Base-by-base conservation (phyloP, 2,888 invertebrate genomes). In the Chirona hameri region DNA sequence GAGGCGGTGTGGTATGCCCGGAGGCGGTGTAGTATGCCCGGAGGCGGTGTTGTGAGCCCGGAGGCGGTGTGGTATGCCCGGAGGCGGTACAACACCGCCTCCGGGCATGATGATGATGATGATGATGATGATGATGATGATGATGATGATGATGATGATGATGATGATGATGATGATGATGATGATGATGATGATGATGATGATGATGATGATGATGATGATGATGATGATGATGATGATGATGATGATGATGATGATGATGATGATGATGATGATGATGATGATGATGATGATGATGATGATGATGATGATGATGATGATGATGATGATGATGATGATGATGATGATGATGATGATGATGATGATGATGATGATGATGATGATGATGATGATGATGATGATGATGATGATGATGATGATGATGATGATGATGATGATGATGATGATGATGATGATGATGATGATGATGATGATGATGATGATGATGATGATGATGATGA, bases 401-500 rank as follows among this genome's bases (percentile, higher is more conserved):
- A 80, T 80, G 80, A 80, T 46, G 80, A 80, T 15, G 80, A 80
- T 80, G 80, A 80, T 80, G 80, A 80, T 80, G 80, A 80, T 80
- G 80, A 80, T 80, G 80, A 80, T 80, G 80, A 18, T 46, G 80
- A 18, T 80, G 15, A 46, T 80, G 80, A 80, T 80, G 80, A 80
- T 80, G 80, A 80, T 80, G 80, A 80, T 46, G 80, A 80, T 46
- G 80, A 80, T 46, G 80, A 80, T 80, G 80, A 80, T 12, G 14
- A 80, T 80, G 80, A 80, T 80, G 46, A 80, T 80, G 80, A 80
- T 80, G 80, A 80, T 80, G 80, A 80, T 46, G 80, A 80, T 80
- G 29, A 80, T 80, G 46, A 80, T 80, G 46, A 80, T 80, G n/a
- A n/a, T n/a, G n/a, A n/a, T n/a, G n/a, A n/a, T n/a, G n/a, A n/a